Conservation (phyloP, 2,888 invertebrate genomes). For the Protodeltote pygarga region DNA sequence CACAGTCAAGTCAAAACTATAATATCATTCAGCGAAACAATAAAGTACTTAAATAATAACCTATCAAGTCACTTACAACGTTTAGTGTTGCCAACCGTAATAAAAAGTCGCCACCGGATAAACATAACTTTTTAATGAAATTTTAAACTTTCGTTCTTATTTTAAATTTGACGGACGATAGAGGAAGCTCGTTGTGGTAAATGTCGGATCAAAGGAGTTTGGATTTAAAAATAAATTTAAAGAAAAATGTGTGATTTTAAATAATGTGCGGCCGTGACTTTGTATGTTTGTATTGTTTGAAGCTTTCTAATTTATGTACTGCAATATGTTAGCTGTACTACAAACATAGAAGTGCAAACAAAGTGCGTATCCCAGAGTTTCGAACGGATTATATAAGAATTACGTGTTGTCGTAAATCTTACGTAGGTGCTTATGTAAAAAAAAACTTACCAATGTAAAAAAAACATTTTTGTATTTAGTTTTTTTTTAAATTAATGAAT, state of each 20-base stretch:
- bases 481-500: no score
- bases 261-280: slow-evolving; percentile 22
- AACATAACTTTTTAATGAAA: slow-evolving; percentile 29
- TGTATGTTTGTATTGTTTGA: slow-evolving; percentile 20
- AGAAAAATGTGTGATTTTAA: slow-evolving; percentile 31
- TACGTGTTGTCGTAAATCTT: no score
- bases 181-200: slow-evolving; percentile 39
- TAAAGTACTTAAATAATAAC: slow-evolving; percentile 32
- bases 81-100: slow-evolving; percentile 35
- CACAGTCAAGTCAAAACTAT: slow-evolving; percentile 6
- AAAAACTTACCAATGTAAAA: no score
- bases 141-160: slow-evolving; percentile 33
- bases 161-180: slow-evolving; percentile 29
- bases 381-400: neutral
- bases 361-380: neutral
- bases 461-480: no score
- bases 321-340: neutral
- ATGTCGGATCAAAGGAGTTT: slow-evolving; percentile 41
- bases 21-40: slow-evolving; percentile 11
- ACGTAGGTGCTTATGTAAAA: no score
- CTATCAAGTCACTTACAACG: slow-evolving; percentile 30
- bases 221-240: slow-evolving; percentile 41
- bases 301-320: slow-evolving; percentile 5
- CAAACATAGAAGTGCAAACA: neutral
- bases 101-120: slow-evolving; percentile 40